Evolutionary conservation across 1,140 invertebrate species (phyloP), one percentile per base, ranked within the genome.

Genomic region (Zaprionus lachaisei): DNA sequence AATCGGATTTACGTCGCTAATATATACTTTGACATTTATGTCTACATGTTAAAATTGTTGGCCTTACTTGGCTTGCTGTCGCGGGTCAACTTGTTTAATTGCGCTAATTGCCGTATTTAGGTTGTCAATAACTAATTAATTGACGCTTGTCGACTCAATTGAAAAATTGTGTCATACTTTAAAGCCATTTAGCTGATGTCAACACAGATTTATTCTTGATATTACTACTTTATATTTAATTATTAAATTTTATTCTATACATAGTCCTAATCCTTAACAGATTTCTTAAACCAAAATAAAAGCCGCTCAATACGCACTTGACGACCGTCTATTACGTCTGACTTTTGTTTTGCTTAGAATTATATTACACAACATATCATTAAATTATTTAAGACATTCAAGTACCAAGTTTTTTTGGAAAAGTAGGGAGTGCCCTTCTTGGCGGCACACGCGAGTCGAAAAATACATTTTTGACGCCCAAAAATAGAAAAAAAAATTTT

Each of bases 401-500:
- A 51, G 20, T 51, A 24, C 20, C 47, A 24, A 22, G 17, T 4
- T 11, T 11, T 49, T 41, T 41, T 5, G 38, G 38, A 0, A n/a
- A 17, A 47, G 41, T 44, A 3, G 41, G 6, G 37, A n/a, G 38
- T n/a, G 38, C 24, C 24, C 24, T 24, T 24, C 4, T 38, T 55
- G 51, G 49, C 63, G 64, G 20, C 54, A 57, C 31, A 24, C 7
- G 55, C 15, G 24, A 56, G 54, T 41, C 28, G 37, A 49, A 15
- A 58, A 58, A 26, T 17, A 55, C 7, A 56, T 37, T 34, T 22
- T 38, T 15, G 11, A 9, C 15, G 15, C 2, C 28, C 2, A 31
- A 54, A 28, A 61, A 72, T 72, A 56, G 49, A 51, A n/a, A 67
- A 47, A 20, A n/a, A n/a, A n/a, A n/a, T 60, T 20, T 20, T 20